Percentiles rank a stretch among this genome's conserved stretches.
phyloP scores from a whole-genome alignment of 2,888 invertebrate genomes.

The Drosophila neotestacea region DNA sequence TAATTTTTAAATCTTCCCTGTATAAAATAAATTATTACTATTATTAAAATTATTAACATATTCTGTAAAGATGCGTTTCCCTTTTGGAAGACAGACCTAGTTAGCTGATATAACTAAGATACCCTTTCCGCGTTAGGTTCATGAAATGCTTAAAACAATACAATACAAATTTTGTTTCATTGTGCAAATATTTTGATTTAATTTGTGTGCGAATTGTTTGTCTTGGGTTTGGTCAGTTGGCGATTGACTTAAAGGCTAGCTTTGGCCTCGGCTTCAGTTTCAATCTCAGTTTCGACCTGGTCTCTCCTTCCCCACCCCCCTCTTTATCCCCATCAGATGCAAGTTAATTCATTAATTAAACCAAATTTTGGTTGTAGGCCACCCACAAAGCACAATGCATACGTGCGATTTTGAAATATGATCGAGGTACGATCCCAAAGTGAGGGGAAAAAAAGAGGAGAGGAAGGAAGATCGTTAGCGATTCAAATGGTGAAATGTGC shows the following conservation, averaged over 20 bases:
- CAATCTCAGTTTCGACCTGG: neutral
- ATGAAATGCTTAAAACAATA: slow-evolving; percentile 31
- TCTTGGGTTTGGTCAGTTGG: slow-evolving; percentile 41
- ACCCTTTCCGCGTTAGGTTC: neutral
- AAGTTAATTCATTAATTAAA: slow-evolving; percentile 70
- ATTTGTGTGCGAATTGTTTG: slow-evolving; percentile 60
- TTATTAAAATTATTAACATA: too few species aligned
- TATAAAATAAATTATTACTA: too few species aligned
- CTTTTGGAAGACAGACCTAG: neutral
- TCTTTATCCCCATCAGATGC: neutral
- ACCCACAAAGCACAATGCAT: slow-evolving; percentile 64
- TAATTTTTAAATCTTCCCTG: too few species aligned
- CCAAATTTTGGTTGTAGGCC: slow-evolving; percentile 53
- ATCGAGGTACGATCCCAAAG: slow-evolving; percentile 33
- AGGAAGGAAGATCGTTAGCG: slow-evolving; percentile 46
- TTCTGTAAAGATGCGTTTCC: neutral
- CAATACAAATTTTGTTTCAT: slow-evolving; percentile 52
- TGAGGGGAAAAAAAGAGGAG: neutral
- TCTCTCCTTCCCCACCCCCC: neutral
- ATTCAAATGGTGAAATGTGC: slow-evolving; percentile 40
- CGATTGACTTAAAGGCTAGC: slow-evolving; percentile 21
- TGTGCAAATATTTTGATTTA: slow-evolving; percentile 70
- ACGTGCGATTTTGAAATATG: slow-evolving; percentile 80
- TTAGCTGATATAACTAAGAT: neutral
- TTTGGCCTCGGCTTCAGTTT: slow-evolving; percentile 5